Base-by-base conservation (phyloP, 2,888 invertebrate genomes). In the Antitype chi region DNA sequence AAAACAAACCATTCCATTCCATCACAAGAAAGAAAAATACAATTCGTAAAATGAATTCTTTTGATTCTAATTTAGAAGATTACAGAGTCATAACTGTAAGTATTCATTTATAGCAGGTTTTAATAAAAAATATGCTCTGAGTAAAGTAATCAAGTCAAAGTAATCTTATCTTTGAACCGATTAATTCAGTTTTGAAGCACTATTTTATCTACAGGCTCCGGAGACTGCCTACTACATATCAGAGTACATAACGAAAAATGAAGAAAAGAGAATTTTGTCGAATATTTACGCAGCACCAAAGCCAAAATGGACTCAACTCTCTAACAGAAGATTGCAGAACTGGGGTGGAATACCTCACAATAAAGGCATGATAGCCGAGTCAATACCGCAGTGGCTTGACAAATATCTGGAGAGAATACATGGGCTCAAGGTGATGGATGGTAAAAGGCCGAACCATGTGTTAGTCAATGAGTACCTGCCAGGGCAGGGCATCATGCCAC, bases 401-500 rank as follows among this genome's bases (percentile, higher is more conserved):
- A 68, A 91, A 25, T 98, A 98, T 90, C 96, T 98, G 38, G 97
- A 98, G 62, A 98, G 97, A 95, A 97, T 99, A 79, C 97, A 97
- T 85, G 93, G 95, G 17, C 94, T 99, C 11, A 97, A 97, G 87
- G 90, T 98, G 57, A 99, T 99, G 96, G 97, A 97, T 66, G 97
- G 97, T 5, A 97, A 97, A 83, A 97, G 97, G 79, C 98, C 99
- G 0, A 99, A 99, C 94, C 99, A 99, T 96, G 98, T 99, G 1
- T 96, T 99, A 55, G 98, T 99, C 0, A 99, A 99, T 96, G 99
- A 99, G 94, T 99, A 99, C 95, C 93, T 97, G 81, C 97, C 99
- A 0, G 99, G 99, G 0, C 99, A 99, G 95, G 99, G 99, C 23
- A 99, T 99, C 81, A 98, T 99, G 98, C 98, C 99, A 3, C 99